Evolutionary conservation across 53 echinoderm and acorn worm species (phyloP), one percentile per base, ranked within the genome.

Genomic region (Crossaster papposus): DNA sequence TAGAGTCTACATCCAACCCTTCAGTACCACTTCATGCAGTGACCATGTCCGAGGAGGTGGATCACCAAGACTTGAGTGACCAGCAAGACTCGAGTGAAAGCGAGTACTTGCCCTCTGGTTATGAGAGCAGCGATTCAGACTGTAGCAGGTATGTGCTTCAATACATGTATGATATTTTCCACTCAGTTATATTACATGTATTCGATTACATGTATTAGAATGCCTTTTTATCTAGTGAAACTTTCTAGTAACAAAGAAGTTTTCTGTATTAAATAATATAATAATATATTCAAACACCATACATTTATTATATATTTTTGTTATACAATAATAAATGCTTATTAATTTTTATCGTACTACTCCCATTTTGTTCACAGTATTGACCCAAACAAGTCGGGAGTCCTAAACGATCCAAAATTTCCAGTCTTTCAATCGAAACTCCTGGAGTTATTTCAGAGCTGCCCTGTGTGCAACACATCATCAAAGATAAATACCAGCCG

Each of bases 71-170:
- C 30, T 33, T 1, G 3, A 14, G 12, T 4, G 35, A 34, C 76
- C 35, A 35, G 17, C 76, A 35, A 76, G 76, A 76, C 36, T 33
- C 34, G 11, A 33, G 36, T 35, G 76, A 76, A 7, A 76, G 76
- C 5, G 76, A 76, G 4, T 35, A 76, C 15, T 10, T 76, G 1
- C 76, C 76, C 3, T 76, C 76, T 28, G 35, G 76, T 8, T 76
- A 76, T 76, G 76, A 76, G 10, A 76, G 76, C 76, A 35, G 35
- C 30, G 76, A 76, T 33, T 76, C 76, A 11, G 36, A 35, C 35
- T 76, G 76, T 76, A 36, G 36, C 34, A 76, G 35, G 76, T 76
- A 76, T 36, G 76, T 76, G 14, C 34, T 12, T 26, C 30, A 12
- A 26, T 70, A 5, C 70, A 70, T 70, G 24, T 2, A 70, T 55